Percentiles rank a stretch among this genome's conserved stretches.
Evolutionary conservation across 2,797 vertebrate genomes (phyloP).

Genomic region (Myioborus melanocephalus): DNA sequence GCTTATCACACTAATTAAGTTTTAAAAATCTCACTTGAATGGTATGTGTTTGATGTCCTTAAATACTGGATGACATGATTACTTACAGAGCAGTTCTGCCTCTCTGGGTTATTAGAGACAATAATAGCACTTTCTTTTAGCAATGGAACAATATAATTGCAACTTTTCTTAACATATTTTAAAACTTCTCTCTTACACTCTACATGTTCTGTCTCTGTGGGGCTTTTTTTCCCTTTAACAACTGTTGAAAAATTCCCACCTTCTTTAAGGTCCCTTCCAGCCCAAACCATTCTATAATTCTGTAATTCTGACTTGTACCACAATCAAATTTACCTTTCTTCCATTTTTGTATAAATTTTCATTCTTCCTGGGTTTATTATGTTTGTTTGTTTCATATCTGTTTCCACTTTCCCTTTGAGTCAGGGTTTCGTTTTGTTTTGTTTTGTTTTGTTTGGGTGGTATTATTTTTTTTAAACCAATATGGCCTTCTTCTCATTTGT

Average conservation of each 20-base stretch:
- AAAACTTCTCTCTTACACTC: background rate
- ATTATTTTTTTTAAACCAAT: background rate
- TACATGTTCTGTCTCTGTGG: background rate
- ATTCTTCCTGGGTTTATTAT: background rate
- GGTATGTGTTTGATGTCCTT: background rate
- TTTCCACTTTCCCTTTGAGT: slow-evolving; percentile 7
- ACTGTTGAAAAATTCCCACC: background rate
- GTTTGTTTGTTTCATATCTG: background rate
- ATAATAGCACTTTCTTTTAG: background rate
- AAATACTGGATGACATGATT: background rate
- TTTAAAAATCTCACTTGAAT: background rate
- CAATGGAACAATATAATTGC: background rate
- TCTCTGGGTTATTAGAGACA: background rate
- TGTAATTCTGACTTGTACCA: background rate
- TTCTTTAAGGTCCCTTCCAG: background rate
- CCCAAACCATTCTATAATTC: background rate
- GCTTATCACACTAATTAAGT: background rate
- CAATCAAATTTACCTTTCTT: background rate
- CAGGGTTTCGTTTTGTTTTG: background rate
- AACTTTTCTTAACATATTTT: background rate
- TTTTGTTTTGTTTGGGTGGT: slow-evolving; percentile 15
- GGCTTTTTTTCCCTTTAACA: background rate
- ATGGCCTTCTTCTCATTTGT: slow-evolving; percentile 5
- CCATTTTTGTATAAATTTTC: background rate
- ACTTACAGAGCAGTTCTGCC: background rate